phyloP scores from a whole-genome alignment of 2,113 vertebrate genomes.

The Orthochromis indermauri region DNA sequence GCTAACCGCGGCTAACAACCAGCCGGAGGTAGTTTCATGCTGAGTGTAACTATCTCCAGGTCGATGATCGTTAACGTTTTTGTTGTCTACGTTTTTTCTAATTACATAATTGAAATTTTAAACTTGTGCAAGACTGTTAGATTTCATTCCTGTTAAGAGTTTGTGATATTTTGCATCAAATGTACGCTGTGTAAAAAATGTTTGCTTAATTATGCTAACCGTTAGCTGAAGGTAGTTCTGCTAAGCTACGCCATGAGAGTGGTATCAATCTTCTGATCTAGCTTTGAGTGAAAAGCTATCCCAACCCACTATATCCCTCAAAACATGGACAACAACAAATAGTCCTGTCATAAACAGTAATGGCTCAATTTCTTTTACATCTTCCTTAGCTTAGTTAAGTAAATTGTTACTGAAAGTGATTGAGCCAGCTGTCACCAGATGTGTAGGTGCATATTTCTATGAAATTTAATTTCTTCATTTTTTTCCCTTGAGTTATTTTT shows the following conservation, averaged over 20 bases:
- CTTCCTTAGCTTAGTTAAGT: background rate
- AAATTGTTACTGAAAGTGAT: background rate
- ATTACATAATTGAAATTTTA: background rate
- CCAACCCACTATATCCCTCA: rapidly evolving
- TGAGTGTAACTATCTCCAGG: background rate
- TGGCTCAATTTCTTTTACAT: background rate
- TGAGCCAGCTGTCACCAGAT: background rate
- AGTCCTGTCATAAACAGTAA: background rate
- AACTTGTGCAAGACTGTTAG: background rate
- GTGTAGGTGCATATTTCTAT: background rate
- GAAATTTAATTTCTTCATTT: background rate
- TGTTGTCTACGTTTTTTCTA: background rate
- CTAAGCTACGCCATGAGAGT: background rate
- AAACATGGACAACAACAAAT: background rate
- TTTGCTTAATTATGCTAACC: background rate
- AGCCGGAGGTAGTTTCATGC: background rate
- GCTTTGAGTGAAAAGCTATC: background rate
- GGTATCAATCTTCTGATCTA: background rate
- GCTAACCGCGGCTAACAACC: background rate
- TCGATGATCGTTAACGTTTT: rapidly evolving
- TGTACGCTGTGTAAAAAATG: background rate
- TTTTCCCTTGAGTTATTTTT: rapidly evolving
- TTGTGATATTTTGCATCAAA: background rate
- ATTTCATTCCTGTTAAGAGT: background rate
- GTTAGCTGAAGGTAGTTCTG: background rate